phyloP scores from a whole-genome alignment of 1,140 invertebrate genomes.

The Trialeurodes vaporariorum region DNA sequence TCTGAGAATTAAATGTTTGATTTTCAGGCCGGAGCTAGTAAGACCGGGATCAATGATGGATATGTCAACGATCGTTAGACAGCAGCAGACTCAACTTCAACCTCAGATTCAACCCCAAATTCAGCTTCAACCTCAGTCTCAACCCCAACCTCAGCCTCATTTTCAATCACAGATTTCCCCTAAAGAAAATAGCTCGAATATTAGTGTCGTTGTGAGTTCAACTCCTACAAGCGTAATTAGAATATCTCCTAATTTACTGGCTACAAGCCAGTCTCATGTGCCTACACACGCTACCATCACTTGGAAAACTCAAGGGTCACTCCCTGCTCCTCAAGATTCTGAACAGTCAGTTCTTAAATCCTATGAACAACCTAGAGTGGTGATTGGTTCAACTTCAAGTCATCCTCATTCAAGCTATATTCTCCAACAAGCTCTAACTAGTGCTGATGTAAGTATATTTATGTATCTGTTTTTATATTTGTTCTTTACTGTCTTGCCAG shows the following conservation, averaged over 20 bases:
- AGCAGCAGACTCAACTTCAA: constrained; percentile 9
- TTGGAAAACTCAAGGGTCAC: constrained; percentile 34
- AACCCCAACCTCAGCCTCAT: constrained; percentile 22
- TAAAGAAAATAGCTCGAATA: neutral
- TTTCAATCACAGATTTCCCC: neutral
- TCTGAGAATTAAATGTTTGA: no score
- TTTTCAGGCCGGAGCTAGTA: constrained; percentile 42
- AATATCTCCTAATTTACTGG: constrained; percentile 50
- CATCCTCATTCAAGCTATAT: constrained; percentile 24
- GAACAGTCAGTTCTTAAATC: constrained; percentile 18
- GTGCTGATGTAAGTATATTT: constrained; percentile 19
- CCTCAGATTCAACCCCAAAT: constrained; percentile 22
- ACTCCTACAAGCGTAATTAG: constrained; percentile 61
- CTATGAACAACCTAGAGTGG: neutral
- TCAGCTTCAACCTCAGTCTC: constrained; percentile 33
- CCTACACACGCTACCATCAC: neutral
- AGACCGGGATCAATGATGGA: constrained; percentile 34
- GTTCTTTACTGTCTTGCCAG: no score
- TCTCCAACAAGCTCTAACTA: constrained; percentile 34
- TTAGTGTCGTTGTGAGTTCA: neutral
- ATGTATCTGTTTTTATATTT: no score
- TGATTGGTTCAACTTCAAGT: neutral
- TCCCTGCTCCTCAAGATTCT: constrained; percentile 22
- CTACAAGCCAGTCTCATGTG: neutral
- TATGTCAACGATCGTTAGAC: constrained; percentile 25